Percentiles rank a stretch among this genome's conserved stretches.
Conservation (phyloP, 2,797 vertebrate genomes). For the Streptopelia turtur region DNA sequence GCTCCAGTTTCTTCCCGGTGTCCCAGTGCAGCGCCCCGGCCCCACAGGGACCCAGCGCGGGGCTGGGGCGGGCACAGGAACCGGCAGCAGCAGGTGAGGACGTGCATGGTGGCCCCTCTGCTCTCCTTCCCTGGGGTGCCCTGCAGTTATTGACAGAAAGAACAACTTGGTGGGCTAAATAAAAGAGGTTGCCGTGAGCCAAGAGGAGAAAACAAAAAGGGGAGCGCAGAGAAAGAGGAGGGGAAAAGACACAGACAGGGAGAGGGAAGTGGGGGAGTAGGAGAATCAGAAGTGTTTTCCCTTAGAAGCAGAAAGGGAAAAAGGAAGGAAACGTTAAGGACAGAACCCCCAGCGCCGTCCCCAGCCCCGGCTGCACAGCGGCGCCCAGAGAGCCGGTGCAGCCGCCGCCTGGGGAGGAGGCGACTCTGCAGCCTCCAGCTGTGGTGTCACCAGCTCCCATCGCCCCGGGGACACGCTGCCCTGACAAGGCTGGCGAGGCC, state of each 20-base stretch:
- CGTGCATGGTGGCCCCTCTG: slow-evolving; percentile 82
- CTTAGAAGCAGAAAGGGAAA: slow-evolving; percentile 88
- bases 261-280: slow-evolving; percentile 69
- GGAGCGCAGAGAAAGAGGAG: slow-evolving; percentile 33
- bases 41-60: too few species aligned
- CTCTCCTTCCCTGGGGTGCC: slow-evolving; percentile 87
- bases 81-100: slow-evolving; percentile 50
- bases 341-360: background rate
- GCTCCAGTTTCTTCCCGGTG: too few species aligned
- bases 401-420: rapidly evolving
- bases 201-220: slow-evolving; percentile 78
- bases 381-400: background rate
- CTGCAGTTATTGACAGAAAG: slow-evolving; percentile 99
- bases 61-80: too few species aligned
- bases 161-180: slow-evolving; percentile 95
- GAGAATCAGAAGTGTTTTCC: slow-evolving; percentile 86
- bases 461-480: rapidly evolving
- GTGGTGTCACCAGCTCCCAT: background rate
- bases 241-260: slow-evolving; percentile 56
- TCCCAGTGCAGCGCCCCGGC: too few species aligned
- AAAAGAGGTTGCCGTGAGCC: slow-evolving; percentile 81
- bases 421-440: background rate
- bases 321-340: slow-evolving; percentile 44
- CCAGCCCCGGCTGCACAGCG: background rate
- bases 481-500: background rate